These are phyloP conservation scores for Rhaphigaster nebulosa DNA, from an alignment of 2,888 invertebrate genomes.

Conservation along the genomic window DNA sequence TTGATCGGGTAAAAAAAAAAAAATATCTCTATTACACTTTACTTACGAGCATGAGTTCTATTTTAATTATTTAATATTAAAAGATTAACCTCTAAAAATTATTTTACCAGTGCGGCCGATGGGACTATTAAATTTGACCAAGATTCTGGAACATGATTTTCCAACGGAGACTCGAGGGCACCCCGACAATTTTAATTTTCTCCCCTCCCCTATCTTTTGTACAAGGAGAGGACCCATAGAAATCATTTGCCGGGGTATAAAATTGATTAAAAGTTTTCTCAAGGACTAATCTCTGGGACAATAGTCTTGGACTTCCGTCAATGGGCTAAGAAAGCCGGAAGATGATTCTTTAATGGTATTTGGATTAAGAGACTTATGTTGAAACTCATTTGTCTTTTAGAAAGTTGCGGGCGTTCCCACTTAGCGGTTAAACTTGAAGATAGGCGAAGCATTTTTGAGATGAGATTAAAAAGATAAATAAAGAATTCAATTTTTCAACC, in stretches of 20 bases:
- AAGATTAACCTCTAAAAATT: too few relatives aligned
- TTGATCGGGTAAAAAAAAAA: too few relatives aligned
- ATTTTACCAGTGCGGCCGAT: background rate
- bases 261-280: background rate
- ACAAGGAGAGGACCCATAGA: background rate
- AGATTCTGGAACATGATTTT: background rate
- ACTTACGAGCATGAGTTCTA: too few relatives aligned
- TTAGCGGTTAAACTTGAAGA: background rate
- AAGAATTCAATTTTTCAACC: background rate
- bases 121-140: background rate
- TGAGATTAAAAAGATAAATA: background rate
- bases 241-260: constrained; percentile 3
- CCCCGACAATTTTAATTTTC: constrained; percentile 1
- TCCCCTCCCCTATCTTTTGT: background rate
- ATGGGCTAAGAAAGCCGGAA: background rate
- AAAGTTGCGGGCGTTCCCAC: background rate
- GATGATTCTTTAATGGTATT: constrained; percentile 14
- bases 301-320: background rate
- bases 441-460: background rate
- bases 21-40: too few relatives aligned
- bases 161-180: background rate
- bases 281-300: background rate
- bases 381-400: background rate
- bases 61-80: too few relatives aligned
- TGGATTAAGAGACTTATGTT: constrained; percentile 14